Evolutionary conservation across 2,888 invertebrate genomes (phyloP), one percentile per base, ranked within the genome.

Genomic region (Rhingia campestris): DNA sequence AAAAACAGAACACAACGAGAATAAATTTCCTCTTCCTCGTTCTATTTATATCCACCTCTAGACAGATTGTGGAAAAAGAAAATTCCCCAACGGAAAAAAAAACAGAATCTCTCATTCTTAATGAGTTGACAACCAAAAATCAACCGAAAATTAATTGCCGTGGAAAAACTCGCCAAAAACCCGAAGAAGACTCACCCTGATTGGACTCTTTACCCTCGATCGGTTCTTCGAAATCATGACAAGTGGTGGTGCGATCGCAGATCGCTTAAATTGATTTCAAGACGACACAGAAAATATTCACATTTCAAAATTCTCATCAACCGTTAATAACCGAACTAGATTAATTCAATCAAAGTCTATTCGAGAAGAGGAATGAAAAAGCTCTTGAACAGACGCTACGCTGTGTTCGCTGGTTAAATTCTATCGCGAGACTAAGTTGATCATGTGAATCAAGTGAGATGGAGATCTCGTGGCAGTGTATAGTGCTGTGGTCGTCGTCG

Each of bases 11-110:
- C 33, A n/a, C 39, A 59, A 53, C 30, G 53, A 56, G 56, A 51
- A 77, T 77, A 81, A 79, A 79, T 79, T 82, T 79, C 67, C 66
- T 82, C 79, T 82, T 82, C 82, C 82, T 79, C 67, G 82, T 82
- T 82, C 82, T 82, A 82, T 82, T 82, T 79, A 64, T 82, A 79
- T 6, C 14, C 73, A 49, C 64, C 77, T 75, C 81, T 77, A 69
- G 77, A 67, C 79, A 35, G 32, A 43, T 58, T 49, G 35, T 56
- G 58, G 63, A 66, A 56, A 12, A 33, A 63, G 69, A 67, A 69
- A 14, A 22, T 32, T 30, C 30, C 7, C 3, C 22, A 22, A 22
- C 22, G 22, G 2, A 45, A 41, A 41, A n/a, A 0, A 12, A 6
- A 22, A n/a, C n/a, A 22, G 22, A 22, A 22, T 22, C 22, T 2